Percentiles rank a stretch among this genome's conserved stretches.
Evolutionary conservation across 2,888 invertebrate genomes (phyloP).

Genomic region (Acrocera orbiculus): DNA sequence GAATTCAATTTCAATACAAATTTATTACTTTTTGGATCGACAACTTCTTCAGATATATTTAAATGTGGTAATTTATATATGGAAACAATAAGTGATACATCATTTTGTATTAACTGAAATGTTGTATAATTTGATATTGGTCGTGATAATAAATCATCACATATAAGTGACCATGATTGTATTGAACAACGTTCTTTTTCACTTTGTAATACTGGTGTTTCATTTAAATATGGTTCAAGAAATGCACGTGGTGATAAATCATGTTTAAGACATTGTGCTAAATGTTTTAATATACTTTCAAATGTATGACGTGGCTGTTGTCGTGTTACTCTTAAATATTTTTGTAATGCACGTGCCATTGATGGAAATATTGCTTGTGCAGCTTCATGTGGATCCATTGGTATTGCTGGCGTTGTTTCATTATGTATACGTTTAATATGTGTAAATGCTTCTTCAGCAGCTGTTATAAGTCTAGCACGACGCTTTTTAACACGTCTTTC

Average conservation of each 20-base stretch:
- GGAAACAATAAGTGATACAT: constrained; percentile 77
- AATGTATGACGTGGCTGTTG: constrained; percentile 94
- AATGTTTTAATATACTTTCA: constrained; percentile 76
- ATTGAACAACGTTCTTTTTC: constrained; percentile 62
- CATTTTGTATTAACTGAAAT: constrained; percentile 85
- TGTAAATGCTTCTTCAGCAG: constrained; percentile 95
- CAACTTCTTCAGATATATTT: constrained; percentile 86
- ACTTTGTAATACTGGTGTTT: constrained; percentile 69
- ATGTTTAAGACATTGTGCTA: constrained; percentile 81
- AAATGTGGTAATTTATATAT: constrained; percentile 81
- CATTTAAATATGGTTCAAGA: constrained; percentile 78
- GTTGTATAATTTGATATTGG: constrained; percentile 66
- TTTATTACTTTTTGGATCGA: constrained; percentile 89
- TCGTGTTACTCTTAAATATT: constrained; percentile 84
- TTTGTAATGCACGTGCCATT: constrained; percentile 88
- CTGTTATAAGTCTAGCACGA: constrained; percentile 72
- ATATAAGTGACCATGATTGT: constrained; percentile 94
- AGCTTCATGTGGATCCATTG: constrained; percentile 88
- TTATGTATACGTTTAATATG: constrained; percentile 75
- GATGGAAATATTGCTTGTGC: constrained; percentile 97
- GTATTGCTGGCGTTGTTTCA: constrained; percentile 56
- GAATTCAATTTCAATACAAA: constrained; percentile 88
- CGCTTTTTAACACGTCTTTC: constrained; percentile 83
- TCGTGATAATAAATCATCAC: constrained; percentile 77
- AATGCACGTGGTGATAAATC: constrained; percentile 91